Evolutionary conservation across 2,113 vertebrate species (phyloP), one percentile per base, ranked within the genome.

Genomic region (Silurus glanis): DNA sequence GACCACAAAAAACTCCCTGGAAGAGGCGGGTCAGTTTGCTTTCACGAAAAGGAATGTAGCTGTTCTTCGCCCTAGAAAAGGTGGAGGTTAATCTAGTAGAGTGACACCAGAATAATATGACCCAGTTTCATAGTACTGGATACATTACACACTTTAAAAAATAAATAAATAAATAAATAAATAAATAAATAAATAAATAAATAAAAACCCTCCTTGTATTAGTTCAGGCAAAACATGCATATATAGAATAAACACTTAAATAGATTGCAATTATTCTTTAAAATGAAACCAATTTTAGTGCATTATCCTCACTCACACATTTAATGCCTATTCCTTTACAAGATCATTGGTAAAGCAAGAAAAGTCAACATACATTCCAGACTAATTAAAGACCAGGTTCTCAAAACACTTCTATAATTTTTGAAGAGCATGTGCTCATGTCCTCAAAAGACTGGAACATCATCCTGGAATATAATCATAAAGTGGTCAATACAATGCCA

Each of bases 11-110:
- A 72, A 97, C 93, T 0, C 95, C 92, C 90, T 98, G 97, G 89
- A 98, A 97, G 21, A 98, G 94, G n/a, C 97, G 95, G 1, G 97
- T 97, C 88, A 98, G 59, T 81, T 97, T 97, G 90, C 97, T 97
- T 92, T 98, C 97, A 89, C 97, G 92, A 92, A 97, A 98, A 0
- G 97, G 97, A 83, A 97, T 92, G 88, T 92, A 93, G 86, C 87
- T 84, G 53, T 45, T 90, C 86, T 93, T 95, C 45, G 61, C 84
- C 90, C 94, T 95, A 62, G 45, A 0, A 1, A 25, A 37, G 7
- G 56, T 9, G 61, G 28, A 47, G 5, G 25, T 6, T 37, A 12
- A 80, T 12, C 56, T 5, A 58, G 28, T 9, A 3, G 16, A n/a
- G 17, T 56, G 8, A 16, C 53, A 37, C 53, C 25, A 28, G 23